A percentile compares a stretch with the other conserved stretches of the same genome.
Evolutionary conservation across 2,113 vertebrate genomes (phyloP).

Genomic region (Prochilodus magdalenae): DNA sequence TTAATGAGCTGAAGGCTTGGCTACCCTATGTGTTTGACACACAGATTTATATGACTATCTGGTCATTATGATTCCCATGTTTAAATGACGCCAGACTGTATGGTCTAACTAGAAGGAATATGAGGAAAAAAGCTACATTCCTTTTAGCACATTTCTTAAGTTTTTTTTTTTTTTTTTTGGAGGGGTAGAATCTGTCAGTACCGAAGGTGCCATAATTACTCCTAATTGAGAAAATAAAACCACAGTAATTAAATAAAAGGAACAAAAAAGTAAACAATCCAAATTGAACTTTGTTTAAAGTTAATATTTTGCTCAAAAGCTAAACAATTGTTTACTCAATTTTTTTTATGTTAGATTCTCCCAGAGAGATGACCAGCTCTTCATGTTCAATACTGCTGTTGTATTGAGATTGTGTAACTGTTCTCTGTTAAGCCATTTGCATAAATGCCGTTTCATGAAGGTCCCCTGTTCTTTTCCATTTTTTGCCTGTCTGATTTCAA

Average conservation of each 20-base stretch:
- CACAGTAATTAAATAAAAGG: slow-evolving; percentile 45
- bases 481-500: not conserved
- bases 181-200: slow-evolving; percentile 64
- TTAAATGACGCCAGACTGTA: slow-evolving; percentile 24
- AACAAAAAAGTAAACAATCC: slow-evolving; percentile 38
- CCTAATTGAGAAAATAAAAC: slow-evolving; percentile 61
- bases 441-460: slow-evolving; percentile 81
- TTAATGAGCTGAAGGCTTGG: slow-evolving; percentile 56
- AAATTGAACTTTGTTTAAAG: slow-evolving; percentile 69
- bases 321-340: slow-evolving; percentile 76
- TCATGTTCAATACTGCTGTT: slow-evolving; percentile 76
- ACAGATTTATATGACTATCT: slow-evolving; percentile 50
- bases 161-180: slow-evolving; percentile 37
- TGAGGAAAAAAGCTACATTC: not conserved
- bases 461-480: not conserved
- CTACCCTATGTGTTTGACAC: slow-evolving; percentile 17
- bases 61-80: slow-evolving; percentile 45
- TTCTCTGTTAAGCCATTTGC: slow-evolving; percentile 77
- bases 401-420: slow-evolving; percentile 78
- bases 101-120: slow-evolving; percentile 17
- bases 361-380: slow-evolving; percentile 70
- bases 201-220: slow-evolving; percentile 79
- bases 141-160: slow-evolving; percentile 21
- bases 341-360: slow-evolving; percentile 67
- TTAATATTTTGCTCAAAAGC: slow-evolving; percentile 66